Conservation (phyloP, 2,797 vertebrate species). For the Aselliscus stoliczkanus region DNA sequence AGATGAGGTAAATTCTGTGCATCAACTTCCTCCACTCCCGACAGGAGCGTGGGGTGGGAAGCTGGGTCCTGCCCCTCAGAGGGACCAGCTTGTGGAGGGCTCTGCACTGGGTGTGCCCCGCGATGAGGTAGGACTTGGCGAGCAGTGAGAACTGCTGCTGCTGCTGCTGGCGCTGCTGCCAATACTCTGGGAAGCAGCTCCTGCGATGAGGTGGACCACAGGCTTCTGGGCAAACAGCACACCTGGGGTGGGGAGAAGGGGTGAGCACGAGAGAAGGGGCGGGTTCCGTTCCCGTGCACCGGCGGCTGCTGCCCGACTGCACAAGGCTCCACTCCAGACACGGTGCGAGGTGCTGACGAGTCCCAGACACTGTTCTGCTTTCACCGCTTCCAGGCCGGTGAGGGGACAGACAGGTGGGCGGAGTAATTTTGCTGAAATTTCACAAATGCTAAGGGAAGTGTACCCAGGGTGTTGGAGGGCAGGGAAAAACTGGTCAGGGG, state of each 20-base stretch:
- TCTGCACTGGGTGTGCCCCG: constrained; percentile 91
- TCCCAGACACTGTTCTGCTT: not conserved
- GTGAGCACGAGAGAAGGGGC: fast-evolving
- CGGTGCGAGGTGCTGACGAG: fast-evolving
- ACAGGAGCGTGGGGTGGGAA: constrained; percentile 11
- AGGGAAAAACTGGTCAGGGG: not conserved
- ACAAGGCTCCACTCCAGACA: not conserved
- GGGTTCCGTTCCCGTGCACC: not conserved
- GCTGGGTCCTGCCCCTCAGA: constrained; percentile 71
- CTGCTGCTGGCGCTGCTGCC: constrained; percentile 79
- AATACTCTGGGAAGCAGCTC: constrained; percentile 85
- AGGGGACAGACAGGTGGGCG: not conserved
- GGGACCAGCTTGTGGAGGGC: constrained; percentile 91
- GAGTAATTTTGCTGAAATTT: not conserved
- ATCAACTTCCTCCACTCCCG: constrained; percentile 52
- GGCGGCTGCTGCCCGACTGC: no score
- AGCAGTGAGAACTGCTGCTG: constrained; percentile 82
- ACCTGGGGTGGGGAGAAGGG: constrained; percentile 79
- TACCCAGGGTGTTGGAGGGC: not conserved
- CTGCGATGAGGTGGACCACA: constrained; percentile 83
- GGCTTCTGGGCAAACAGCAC: constrained; percentile 95
- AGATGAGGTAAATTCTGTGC: constrained; percentile 80
- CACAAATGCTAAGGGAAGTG: not conserved
- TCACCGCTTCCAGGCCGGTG: no score
- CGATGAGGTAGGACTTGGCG: constrained; percentile 92